phyloP scores from a whole-genome alignment of 2,888 invertebrate genomes.

The Anorthoa munda region DNA sequence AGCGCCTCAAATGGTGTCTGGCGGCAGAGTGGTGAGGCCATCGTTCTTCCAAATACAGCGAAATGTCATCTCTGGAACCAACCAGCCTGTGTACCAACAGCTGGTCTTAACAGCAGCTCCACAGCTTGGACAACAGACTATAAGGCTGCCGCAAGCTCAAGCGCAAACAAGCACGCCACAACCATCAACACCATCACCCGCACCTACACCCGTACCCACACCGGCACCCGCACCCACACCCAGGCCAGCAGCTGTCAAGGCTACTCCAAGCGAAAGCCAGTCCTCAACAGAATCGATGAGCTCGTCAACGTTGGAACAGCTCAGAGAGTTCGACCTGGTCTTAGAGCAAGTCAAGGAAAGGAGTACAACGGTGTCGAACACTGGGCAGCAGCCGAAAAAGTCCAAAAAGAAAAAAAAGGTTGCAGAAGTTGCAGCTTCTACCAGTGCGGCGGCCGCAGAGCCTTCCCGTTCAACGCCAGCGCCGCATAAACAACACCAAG shows the following conservation, averaged over 20 bases:
- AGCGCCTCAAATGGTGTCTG: conserved; percentile 90
- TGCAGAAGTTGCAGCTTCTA: conserved; percentile 73
- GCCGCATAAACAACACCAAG: conserved; percentile 81
- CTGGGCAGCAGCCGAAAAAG: conserved; percentile 81
- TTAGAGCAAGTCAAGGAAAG: conserved; percentile 95
- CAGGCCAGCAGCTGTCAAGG: conserved; percentile 74
- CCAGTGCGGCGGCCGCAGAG: conserved; percentile 70
- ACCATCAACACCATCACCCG: conserved; percentile 32
- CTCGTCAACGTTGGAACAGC: conserved; percentile 94
- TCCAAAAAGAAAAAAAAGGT: conserved; percentile 74
- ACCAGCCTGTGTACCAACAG: conserved; percentile 89
- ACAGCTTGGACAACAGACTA: conserved; percentile 85
- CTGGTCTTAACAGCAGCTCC: conserved; percentile 88
- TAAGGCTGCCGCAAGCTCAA: conserved; percentile 83
- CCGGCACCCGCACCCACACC: conserved; percentile 48
- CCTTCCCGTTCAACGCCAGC: conserved; percentile 63
- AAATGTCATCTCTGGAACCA: conserved; percentile 91
- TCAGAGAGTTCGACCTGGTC: conserved; percentile 95
- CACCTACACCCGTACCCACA: conserved; percentile 10
- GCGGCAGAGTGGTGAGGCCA: conserved; percentile 90
- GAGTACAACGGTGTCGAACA: conserved; percentile 90
- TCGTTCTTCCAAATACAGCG: conserved; percentile 92
- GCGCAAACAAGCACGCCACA: conserved; percentile 44
- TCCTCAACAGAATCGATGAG: conserved; percentile 92
- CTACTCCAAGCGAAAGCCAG: conserved; percentile 77